phyloP scores from a whole-genome alignment of 1,140 invertebrate species.

The Papilio machaon region DNA sequence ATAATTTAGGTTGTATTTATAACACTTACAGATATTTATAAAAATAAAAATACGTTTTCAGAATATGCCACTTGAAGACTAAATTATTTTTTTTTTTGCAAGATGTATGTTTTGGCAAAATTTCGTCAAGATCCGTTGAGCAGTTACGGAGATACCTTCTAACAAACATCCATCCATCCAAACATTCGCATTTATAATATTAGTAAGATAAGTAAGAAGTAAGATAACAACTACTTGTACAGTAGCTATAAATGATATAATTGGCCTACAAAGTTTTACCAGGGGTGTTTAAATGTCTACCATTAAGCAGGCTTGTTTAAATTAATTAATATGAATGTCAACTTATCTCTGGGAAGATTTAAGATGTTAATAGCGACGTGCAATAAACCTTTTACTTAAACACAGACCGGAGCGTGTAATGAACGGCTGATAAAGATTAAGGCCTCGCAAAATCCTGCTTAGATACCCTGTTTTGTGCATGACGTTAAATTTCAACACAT shows the following conservation, averaged over 20 bases:
- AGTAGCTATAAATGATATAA: background rate
- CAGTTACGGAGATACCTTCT: too few relatives aligned
- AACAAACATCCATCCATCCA: too few relatives aligned
- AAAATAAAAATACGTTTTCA: too few relatives aligned
- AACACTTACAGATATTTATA: too few relatives aligned
- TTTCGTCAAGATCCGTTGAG: too few relatives aligned
- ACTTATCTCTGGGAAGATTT: conserved; percentile 7
- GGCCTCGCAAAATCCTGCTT: background rate
- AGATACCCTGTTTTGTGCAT: background rate
- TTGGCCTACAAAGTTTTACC: background rate
- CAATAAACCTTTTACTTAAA: background rate
- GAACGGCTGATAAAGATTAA: background rate
- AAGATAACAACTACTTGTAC: too few relatives aligned
- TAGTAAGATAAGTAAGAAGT: too few relatives aligned
- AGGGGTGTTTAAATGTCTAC: background rate
- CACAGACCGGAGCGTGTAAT: background rate
- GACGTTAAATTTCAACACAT: background rate
- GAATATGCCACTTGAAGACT: too few relatives aligned
- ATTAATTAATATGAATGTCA: background rate
- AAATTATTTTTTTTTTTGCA: too few relatives aligned
- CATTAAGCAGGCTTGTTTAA: background rate
- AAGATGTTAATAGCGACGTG: background rate
- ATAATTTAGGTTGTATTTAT: too few relatives aligned
- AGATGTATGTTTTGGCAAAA: too few relatives aligned
- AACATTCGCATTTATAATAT: too few relatives aligned